Base-by-base conservation (phyloP, 1,140 invertebrate genomes). In the Phymastichus coffea region DNA sequence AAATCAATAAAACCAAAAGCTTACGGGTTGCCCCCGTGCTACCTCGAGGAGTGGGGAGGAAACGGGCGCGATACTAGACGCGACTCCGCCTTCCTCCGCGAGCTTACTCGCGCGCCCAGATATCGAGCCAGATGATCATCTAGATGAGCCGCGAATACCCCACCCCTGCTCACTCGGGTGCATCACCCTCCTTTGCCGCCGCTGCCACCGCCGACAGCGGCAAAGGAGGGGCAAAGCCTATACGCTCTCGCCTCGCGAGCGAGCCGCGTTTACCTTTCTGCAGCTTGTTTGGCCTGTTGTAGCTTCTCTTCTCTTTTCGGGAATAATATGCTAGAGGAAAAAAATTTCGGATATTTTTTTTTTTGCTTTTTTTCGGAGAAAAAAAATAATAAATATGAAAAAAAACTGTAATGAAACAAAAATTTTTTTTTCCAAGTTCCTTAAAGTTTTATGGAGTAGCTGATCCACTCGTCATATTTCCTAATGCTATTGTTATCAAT, bases 121-220 rank as follows among this genome's bases (percentile, higher is more conserved):
- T 54, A 54, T 43, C 25, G 22, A 30, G 68, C 64, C 64, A 78
- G 76, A 78, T 77, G 71, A 73, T 71, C 56, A 70, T 72, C 69
- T 75, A 77, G 75, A 77, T 77, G 70, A 72, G 57, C 46, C 58
- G 15, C 49, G 33, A 43, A 22, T 30, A 20, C 53, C 38, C 28
- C 14, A 48, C 57, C 48, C 48, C 48, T 25, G 40, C 40, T 14
- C 25, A n/a, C n/a, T n/a, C 7, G 22, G 35, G 43, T 52, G 40
- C 46, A 44, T 49, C 51, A 40, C 25, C 30, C 25, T n/a, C n/a
- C n/a, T n/a, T 44, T 58, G 37, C 46, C 15, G 15, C 2, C 19
- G 14, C 7, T n/a, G 37, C 17, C 10, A 14, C 22, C n/a, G 22
- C 20, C 19, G 20, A 23, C 38, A n/a, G 3, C 15, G n/a, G n/a